phyloP scores from a whole-genome alignment of 2,113 vertebrate species.

The Naja naja region DNA sequence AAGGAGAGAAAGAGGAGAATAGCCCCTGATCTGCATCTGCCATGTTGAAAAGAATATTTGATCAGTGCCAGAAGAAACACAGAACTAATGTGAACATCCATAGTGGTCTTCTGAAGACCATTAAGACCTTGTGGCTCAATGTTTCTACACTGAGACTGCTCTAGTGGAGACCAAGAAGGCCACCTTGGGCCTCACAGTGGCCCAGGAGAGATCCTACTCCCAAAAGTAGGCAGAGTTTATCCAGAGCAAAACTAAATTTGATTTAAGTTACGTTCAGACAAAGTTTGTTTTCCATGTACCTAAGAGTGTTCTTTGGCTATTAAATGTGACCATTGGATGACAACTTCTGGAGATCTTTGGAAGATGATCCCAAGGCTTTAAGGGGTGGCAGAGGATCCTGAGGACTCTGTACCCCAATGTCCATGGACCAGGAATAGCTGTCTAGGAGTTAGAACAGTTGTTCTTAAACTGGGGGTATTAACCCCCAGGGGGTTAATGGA shows the following conservation, averaged over 20 bases:
- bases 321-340: background rate
- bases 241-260: background rate
- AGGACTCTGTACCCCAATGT: background rate
- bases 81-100: background rate
- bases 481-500: background rate
- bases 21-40: background rate
- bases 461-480: background rate
- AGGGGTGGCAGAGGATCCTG: background rate
- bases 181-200: background rate
- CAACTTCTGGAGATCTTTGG: background rate
- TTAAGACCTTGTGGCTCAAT: background rate
- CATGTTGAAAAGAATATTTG: background rate
- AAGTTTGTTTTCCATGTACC: background rate
- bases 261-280: background rate
- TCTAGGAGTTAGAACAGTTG: background rate
- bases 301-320: background rate
- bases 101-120: background rate
- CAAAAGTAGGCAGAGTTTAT: background rate
- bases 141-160: background rate
- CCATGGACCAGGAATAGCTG: background rate
- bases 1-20: background rate
- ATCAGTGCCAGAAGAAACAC: constrained; percentile 2
- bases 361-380: background rate
- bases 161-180: background rate
- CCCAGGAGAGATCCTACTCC: background rate